Base-by-base conservation (phyloP, 1,140 invertebrate genomes). In the Tenebrio molitor region DNA sequence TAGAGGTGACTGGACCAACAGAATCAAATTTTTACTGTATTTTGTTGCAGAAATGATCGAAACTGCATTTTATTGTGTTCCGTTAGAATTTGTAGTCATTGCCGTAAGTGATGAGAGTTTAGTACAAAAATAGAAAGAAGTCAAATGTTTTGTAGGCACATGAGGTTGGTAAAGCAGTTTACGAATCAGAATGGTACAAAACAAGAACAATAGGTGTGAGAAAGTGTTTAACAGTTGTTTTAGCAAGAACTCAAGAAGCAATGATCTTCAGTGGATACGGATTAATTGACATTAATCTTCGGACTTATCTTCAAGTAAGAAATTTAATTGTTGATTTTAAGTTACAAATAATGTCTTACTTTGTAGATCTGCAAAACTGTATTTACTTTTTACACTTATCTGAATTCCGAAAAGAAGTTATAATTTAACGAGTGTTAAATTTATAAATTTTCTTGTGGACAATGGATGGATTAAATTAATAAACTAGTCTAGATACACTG, bases 1-100 rank as follows among this genome's bases (percentile, higher is more conserved):
- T 14, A 29, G 21, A 25, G 50, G 50, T 17, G 21, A 25, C 23
- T 58, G 44, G 44, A 50, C 44, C 17, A 50, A 50, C 44, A 50
- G 44, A 50, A 23, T 23, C 2, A 50, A 50, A 50, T 50, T 17
- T 23, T n/a, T 50, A 7, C n/a, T 58, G 19, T 58, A 58, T 14
- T 58, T 29, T 58, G 1, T 29, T 8, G 15, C 12, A 10, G 3
- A 12, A 4, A 12, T 58, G 1, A n/a, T 23, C 3, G 50, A 58
- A 58, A 58, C n/a, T n/a, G 21, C n/a, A 4, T 58, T 29, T 14
- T 58, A 58, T 14, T 58, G 50, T 29, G 12, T 58, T 19, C 44
- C 44, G 10, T 17, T 19, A 5, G 44, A 50, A 14, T 19, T 58
- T 25, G 19, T 14, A 14, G 12, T 5, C 25, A 29, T 19, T 2